Base-by-base conservation (phyloP, 2,797 vertebrate species). In the Capromys pilorides region DNA sequence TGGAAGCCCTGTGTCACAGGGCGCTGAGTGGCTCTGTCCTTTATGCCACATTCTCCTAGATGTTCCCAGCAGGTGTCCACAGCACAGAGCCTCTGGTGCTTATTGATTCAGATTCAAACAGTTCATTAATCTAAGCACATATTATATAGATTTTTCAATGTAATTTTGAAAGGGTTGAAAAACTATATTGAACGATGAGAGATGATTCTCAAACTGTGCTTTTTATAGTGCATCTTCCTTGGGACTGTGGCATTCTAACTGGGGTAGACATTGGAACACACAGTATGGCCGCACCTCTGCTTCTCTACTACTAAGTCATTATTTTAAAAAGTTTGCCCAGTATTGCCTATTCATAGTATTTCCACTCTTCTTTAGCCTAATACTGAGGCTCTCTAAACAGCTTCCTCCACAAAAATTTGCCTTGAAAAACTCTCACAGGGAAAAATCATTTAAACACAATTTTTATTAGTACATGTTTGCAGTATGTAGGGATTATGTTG, bases 41-140 rank as follows among this genome's bases (percentile, higher is more conserved):
- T 97, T 96, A 94, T 87, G 95, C 96, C 97, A 97, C 93, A 54
- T 97, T 97, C 98, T 97, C 97, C 96, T 97, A 94, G 98, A 97
- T 98, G 98, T 96, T 98, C 98, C 98, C 97, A 98, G 98, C 98
- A 98, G 98, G 98, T 98, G 98, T 98, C 98, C 98, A 98, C 95
- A 96, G 98, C 98, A 98, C 97, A 97, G 96, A 95, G 97, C 98
- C 98, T 97, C 95, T 95, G 98, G 98, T 98, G 97, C 13, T 93
- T 98, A 98, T 98, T 98, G 98, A 99, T 99, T 98, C 95, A 91
- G 96, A 98, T 98, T 98, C 98, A 98, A 98, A 98, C 98, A 98
- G 98, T 98, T 98, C 98, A 98, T 99, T 98, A 99, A 98, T 98
- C 98, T 98, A 98, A 98, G 98, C 97, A 97, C 98, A 98, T 97